A percentile compares a stretch with the other conserved stretches of the same genome.
Conservation (phyloP, 2,888 invertebrate species). For the Apodemia duryi region DNA sequence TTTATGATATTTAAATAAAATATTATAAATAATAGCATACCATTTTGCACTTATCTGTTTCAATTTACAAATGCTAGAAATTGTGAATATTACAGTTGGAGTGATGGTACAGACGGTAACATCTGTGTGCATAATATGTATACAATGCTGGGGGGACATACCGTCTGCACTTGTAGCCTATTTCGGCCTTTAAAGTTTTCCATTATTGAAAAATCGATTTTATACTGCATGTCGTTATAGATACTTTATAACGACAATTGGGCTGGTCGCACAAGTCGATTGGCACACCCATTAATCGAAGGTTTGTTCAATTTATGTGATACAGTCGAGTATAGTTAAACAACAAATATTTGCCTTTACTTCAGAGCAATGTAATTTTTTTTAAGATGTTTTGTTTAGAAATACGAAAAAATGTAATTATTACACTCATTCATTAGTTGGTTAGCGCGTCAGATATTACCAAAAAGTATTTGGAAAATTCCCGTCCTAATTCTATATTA, state of each 20-base stretch:
- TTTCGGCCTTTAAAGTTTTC: slow-evolving; percentile 34
- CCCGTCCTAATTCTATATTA: too few species aligned
- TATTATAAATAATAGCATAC: background rate
- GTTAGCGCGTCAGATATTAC: too few species aligned
- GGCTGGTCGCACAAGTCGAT: slow-evolving; percentile 2
- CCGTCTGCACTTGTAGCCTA: slow-evolving; percentile 31
- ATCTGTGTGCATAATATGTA: background rate
- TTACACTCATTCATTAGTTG: too few species aligned
- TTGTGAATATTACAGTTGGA: slow-evolving; percentile 46
- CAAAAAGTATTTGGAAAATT: too few species aligned
- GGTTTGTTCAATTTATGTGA: too few species aligned
- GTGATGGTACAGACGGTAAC: background rate
- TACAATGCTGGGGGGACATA: slow-evolving; percentile 25
- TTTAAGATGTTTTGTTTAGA: too few species aligned
- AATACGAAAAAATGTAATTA: too few species aligned
- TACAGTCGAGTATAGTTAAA: too few species aligned
- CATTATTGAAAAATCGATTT: slow-evolving; percentile 14
- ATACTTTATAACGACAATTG: background rate
- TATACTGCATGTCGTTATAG: slow-evolving; percentile 6
- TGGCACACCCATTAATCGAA: background rate
- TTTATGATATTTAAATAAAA: too few species aligned
- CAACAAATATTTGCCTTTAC: too few species aligned
- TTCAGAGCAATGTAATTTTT: too few species aligned
- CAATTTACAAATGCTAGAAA: slow-evolving; percentile 4
- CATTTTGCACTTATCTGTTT: background rate